Base-by-base conservation (phyloP, 2,797 vertebrate genomes). In the Oceanodroma leucorhoa region DNA sequence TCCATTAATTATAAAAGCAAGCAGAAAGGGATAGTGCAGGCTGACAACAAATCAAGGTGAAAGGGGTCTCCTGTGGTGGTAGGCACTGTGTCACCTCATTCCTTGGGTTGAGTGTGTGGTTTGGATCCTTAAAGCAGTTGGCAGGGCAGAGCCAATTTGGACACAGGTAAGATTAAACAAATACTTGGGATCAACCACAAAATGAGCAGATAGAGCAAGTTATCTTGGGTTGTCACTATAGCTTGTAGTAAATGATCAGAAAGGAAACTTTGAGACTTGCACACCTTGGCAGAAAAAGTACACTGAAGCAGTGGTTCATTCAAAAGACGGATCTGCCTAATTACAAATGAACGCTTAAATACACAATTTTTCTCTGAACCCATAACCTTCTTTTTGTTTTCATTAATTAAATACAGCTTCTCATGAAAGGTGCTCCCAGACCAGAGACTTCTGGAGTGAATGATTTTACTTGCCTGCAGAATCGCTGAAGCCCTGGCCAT, bases 341-440 rank as follows among this genome's bases (percentile, higher is more conserved):
- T 71, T 82, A 21, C 46, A 75, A 64, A 55, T 70, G 50, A 85
- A 29, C 27, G 8, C 34, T 69, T 62, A 43, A 61, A 48, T 65
- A 29, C 0, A 1, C 1, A 1, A 0, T 24, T 82, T 66, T 77
- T 79, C 77, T 65, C 36, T 55, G 70, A 79, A 66, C 24, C 10
- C 6, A 1, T 72, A 75, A 43, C 6, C 29, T 73, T 80, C 5
- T 82, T 89, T 71, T 70, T 67, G 23, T 41, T 79, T 90, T 84
- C 19, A 32, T 67, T 78, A 75, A n/a, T 82, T 69, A 91, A 78
- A 83, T 67, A 26, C 7, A 12, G 4, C 15, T 93, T 87, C 69
- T 93, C 14, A 7, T 72, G 62, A 51, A 84, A 62, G 40, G 10
- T 60, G 7, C 15, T 95, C 26, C 36, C n/a, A 92, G 58, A 53